These are phyloP conservation scores for Hephaestus fuliginosus DNA, from an alignment of 2,797 vertebrate genomes.

Conservation along the genomic window DNA sequence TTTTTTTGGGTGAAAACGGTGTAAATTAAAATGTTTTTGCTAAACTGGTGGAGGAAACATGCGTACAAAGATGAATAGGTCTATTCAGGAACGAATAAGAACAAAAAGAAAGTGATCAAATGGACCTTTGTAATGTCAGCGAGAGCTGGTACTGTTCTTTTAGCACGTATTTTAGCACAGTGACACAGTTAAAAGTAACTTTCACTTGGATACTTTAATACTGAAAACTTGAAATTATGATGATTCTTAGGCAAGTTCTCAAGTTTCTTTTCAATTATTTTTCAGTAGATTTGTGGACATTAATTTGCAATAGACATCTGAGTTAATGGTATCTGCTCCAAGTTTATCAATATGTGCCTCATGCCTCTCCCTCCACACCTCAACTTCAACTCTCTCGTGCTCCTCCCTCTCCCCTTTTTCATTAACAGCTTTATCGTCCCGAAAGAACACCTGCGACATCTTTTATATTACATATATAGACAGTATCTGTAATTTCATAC, in stretches of 20 bases:
- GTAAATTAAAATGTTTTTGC: background rate
- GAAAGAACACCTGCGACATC: background rate
- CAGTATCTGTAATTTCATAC: background rate
- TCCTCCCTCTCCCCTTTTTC: background rate
- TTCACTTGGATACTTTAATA: background rate
- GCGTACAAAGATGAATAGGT: too few relatives aligned
- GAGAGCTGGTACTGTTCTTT: too few relatives aligned
- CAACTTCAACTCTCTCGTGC: background rate
- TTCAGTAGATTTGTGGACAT: background rate
- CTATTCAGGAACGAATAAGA: too few relatives aligned
- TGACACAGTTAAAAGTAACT: background rate
- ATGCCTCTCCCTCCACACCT: too few relatives aligned
- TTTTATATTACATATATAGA: background rate
- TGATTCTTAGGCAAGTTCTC: background rate
- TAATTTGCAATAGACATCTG: background rate
- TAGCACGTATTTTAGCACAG: background rate
- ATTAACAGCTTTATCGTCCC: conserved; percentile 27
- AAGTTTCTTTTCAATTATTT: background rate
- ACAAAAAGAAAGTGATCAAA: background rate
- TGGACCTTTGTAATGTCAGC: background rate
- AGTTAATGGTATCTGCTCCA: background rate
- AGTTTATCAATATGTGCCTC: background rate
- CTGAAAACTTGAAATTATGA: background rate
- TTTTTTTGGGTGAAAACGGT: background rate
- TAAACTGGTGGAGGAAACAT: too few relatives aligned